Percentiles rank a stretch among this genome's conserved stretches.
These are phyloP conservation scores for Pantherophis alleghaniensis DNA, from an alignment of 2,797 vertebrate genomes.

Conservation along the genomic window DNA sequence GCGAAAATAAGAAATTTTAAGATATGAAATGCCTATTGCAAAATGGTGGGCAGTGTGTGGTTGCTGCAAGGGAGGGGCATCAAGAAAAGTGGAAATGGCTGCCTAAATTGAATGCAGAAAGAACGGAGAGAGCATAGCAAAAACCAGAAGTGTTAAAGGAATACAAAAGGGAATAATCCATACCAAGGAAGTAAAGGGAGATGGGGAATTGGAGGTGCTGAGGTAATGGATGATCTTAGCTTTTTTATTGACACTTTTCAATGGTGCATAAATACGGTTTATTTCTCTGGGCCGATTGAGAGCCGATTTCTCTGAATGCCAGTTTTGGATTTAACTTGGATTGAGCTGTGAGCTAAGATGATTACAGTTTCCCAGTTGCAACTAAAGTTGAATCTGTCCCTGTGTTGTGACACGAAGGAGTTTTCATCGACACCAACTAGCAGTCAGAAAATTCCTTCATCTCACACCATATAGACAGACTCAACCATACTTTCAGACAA, in stretches of 20 bases:
- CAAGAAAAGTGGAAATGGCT: neutral
- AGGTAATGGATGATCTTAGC: neutral
- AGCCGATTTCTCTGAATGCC: neutral
- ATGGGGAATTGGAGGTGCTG: too few relatives aligned
- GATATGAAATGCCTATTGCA: neutral
- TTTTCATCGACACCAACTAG: neutral
- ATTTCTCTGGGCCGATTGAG: neutral
- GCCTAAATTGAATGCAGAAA: neutral
- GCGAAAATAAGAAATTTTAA: neutral
- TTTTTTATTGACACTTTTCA: neutral
- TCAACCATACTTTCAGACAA: neutral
- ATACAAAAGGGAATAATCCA: neutral
- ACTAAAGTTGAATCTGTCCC: neutral
- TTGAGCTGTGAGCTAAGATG: neutral
- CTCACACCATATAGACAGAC: neutral
- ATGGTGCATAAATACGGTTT: neutral
- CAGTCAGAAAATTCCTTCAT: neutral
- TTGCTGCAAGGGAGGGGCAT: neutral
- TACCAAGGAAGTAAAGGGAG: neutral
- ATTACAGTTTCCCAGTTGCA: neutral
- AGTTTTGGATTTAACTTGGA: neutral
- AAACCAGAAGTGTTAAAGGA: neutral
- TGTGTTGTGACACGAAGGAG: neutral
- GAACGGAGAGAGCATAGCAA: neutral
- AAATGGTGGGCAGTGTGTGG: neutral